Evolutionary conservation across 2,888 invertebrate genomes (phyloP).

Genomic region (Elmis aenea): DNA sequence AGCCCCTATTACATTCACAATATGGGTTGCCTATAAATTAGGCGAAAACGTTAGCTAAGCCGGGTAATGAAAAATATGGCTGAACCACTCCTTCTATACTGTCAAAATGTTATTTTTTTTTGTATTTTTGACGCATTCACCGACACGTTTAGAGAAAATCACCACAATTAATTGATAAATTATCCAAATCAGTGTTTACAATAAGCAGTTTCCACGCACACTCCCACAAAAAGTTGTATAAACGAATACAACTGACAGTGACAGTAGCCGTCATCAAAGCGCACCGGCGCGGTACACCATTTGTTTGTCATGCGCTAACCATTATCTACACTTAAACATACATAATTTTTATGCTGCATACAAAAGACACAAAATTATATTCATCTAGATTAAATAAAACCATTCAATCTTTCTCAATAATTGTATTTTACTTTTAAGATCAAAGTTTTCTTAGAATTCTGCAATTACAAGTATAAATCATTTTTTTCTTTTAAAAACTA

Average conservation of each 20-base stretch:
- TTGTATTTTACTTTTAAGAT: too few species aligned
- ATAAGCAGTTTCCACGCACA: conserved; percentile 16
- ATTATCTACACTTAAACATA: too few species aligned
- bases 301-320: conserved; percentile 9
- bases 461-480: too few species aligned
- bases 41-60: conserved; percentile 25
- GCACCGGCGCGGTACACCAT: conserved; percentile 19
- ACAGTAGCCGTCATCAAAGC: conserved; percentile 22
- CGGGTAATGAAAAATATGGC: conserved; percentile 31
- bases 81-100: conserved; percentile 24
- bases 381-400: too few species aligned
- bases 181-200: not conserved
- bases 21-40: conserved; percentile 35
- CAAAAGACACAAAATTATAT: too few species aligned
- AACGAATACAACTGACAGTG: conserved; percentile 27
- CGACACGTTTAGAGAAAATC: too few species aligned
- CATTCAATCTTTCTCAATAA: too few species aligned
- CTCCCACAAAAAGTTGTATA: conserved; percentile 25
- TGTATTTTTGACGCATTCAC: conserved; percentile 8
- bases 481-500: too few species aligned
- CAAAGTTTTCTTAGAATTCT: too few species aligned
- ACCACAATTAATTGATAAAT: too few species aligned
- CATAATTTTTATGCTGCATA: too few species aligned
- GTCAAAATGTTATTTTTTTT: conserved; percentile 10
- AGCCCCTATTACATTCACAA: conserved; percentile 26